A percentile compares a stretch with the other conserved stretches of the same genome.
Evolutionary conservation across 1,140 invertebrate genomes (phyloP).

Genomic region (Listronotus oregonensis): DNA sequence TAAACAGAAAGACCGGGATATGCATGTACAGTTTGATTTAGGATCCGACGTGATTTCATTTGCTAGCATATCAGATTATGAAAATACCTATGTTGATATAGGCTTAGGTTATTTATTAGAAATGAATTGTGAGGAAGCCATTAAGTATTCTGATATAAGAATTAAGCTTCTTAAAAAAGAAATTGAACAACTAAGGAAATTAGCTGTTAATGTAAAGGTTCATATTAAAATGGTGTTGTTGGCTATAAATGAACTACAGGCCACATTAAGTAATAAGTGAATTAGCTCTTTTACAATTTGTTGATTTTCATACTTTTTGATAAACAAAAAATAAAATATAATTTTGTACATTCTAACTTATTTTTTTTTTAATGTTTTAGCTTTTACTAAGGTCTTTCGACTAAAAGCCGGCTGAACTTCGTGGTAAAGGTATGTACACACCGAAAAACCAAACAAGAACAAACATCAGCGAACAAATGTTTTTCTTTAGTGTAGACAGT

Average conservation of each 20-base stretch:
- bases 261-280: constrained; percentile 9
- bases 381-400: no score
- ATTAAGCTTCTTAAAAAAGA: constrained; percentile 49
- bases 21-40: constrained; percentile 42
- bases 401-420: no score
- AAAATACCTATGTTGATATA: constrained; percentile 46
- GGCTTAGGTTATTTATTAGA: constrained; percentile 49
- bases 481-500: no score
- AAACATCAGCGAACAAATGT: no score
- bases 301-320: no score
- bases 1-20: constrained; percentile 47
- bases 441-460: no score
- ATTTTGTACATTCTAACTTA: no score
- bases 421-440: no score
- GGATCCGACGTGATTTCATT: constrained; percentile 39
- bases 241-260: constrained; percentile 51
- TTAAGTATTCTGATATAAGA: constrained; percentile 53
- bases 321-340: no score
- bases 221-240: constrained; percentile 53
- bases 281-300: no score
- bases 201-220: constrained; percentile 52
- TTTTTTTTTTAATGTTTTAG: no score
- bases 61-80: constrained; percentile 45
- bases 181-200: constrained; percentile 49
- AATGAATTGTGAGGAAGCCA: constrained; percentile 51